These are phyloP conservation scores for Eurytoma californica DNA, from an alignment of 2,888 invertebrate genomes.

Conservation along the genomic window DNA sequence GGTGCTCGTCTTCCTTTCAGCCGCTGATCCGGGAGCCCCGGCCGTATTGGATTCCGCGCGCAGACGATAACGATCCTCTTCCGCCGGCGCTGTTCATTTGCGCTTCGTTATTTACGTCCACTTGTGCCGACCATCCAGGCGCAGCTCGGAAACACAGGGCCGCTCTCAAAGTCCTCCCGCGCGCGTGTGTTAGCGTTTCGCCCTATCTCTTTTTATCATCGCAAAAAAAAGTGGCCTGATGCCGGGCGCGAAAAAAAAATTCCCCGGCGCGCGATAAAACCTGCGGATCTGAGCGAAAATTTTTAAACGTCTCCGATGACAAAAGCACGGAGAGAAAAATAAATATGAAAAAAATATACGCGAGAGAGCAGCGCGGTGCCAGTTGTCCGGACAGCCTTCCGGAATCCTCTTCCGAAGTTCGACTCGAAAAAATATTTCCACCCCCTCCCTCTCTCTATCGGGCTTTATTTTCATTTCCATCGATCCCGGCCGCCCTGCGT, in stretches of 20 bases:
- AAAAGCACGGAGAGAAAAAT: not conserved
- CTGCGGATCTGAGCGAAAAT: not conserved
- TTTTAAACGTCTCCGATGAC: slow-evolving; percentile 19
- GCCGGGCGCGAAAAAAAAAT: not conserved
- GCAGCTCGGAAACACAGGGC: too few relatives aligned
- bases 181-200: not conserved
- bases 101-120: slow-evolving; percentile 43
- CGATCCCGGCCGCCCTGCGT: not conserved
- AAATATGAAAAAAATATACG: slow-evolving; percentile 2
- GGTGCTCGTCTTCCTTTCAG: slow-evolving; percentile 36
- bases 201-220: not conserved
- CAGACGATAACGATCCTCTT: slow-evolving; percentile 41
- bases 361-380: not conserved
- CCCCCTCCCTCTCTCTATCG: not conserved
- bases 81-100: slow-evolving; percentile 33
- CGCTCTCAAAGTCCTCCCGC: not conserved
- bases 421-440: too few relatives aligned
- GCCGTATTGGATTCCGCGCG: slow-evolving; percentile 21
- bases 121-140: slow-evolving; percentile 24
- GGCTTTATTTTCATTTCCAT: slow-evolving; percentile 29
- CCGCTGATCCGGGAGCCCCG: slow-evolving; percentile 1
- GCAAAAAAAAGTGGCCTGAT: not conserved
- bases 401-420: slow-evolving; percentile 13
- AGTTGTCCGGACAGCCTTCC: slow-evolving; percentile 15
- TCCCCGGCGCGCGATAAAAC: not conserved